These are phyloP conservation scores for Noctua comes DNA, from an alignment of 2,888 invertebrate species.

Conservation along the genomic window DNA sequence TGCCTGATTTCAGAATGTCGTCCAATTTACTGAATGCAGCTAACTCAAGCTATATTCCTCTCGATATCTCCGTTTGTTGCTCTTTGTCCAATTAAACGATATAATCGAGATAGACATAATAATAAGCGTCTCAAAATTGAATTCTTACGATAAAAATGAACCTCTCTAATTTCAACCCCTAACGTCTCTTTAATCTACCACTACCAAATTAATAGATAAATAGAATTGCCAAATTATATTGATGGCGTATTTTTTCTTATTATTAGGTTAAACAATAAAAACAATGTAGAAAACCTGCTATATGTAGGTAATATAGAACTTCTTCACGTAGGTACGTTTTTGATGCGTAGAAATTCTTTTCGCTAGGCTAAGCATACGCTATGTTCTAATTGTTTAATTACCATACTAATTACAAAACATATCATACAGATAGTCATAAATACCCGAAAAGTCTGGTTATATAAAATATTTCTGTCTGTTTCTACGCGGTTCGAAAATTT, in stretches of 20 bases:
- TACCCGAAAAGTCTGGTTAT: background rate
- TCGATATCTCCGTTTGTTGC: background rate
- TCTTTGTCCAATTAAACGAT: background rate
- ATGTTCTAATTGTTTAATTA: conserved; percentile 48
- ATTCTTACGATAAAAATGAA: background rate
- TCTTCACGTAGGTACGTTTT: conserved; percentile 4
- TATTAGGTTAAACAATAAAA: background rate
- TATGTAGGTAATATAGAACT: background rate
- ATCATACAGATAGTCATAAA: background rate
- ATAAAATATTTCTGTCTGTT: conserved; percentile 11
- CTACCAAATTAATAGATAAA: background rate
- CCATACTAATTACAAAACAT: conserved; percentile 21
- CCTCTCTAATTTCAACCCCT: too few species aligned
- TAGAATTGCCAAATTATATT: background rate
- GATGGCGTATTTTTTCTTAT: background rate
- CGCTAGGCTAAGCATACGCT: conserved; percentile 40
- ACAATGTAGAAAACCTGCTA: background rate
- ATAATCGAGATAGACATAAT: background rate
- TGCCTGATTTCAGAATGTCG: background rate
- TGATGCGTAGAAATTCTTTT: conserved; percentile 42
- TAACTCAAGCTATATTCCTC: background rate
- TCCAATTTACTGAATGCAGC: background rate
- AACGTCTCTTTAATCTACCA: background rate
- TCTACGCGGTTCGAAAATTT: conserved; percentile 12
- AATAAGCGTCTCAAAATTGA: background rate